phyloP scores from a whole-genome alignment of 2,113 vertebrate genomes.

The Notarius lentiginosus region DNA sequence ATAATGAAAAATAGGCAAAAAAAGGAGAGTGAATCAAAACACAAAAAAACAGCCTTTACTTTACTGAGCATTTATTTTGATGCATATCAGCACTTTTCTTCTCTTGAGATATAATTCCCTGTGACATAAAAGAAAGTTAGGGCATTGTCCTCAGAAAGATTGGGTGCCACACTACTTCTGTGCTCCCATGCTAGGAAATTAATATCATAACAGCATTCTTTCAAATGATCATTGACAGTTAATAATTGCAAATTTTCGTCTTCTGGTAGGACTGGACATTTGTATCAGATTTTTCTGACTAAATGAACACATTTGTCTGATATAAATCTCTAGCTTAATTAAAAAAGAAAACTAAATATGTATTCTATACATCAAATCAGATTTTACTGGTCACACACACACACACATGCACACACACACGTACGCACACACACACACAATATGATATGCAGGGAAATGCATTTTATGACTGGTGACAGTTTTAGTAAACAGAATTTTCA shows the following conservation, averaged over 20 bases:
- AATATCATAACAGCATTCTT: conserved; percentile 49
- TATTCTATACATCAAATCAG: not conserved
- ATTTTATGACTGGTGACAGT: not conserved
- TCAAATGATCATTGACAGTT: conserved; percentile 50
- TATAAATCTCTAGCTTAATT: conserved; percentile 30
- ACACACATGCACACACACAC: too few species aligned
- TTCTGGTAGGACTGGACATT: conserved; percentile 48
- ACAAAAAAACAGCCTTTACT: not conserved
- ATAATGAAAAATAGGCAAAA: conserved; percentile 70
- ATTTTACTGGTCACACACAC: not conserved
- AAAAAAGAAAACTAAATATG: conserved; percentile 20
- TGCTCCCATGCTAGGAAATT: conserved; percentile 33
- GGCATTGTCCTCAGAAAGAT: conserved; percentile 14
- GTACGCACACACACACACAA: not conserved
- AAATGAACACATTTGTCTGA: conserved; percentile 54
- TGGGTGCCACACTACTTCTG: not conserved
- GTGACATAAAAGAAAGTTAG: conserved; percentile 21
- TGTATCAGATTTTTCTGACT: conserved; percentile 36
- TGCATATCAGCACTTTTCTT: conserved; percentile 25
- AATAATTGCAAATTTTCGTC: conserved; percentile 49
- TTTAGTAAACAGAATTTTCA: not conserved
- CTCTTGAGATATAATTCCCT: conserved; percentile 19
- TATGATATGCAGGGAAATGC: not conserved
- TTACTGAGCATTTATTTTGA: conserved; percentile 13
- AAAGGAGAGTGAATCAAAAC: conserved; percentile 52